Percentiles rank a stretch among this genome's conserved stretches.
Evolutionary conservation across 2,888 invertebrate genomes (phyloP).

Genomic region (Maniola hyperantus): DNA sequence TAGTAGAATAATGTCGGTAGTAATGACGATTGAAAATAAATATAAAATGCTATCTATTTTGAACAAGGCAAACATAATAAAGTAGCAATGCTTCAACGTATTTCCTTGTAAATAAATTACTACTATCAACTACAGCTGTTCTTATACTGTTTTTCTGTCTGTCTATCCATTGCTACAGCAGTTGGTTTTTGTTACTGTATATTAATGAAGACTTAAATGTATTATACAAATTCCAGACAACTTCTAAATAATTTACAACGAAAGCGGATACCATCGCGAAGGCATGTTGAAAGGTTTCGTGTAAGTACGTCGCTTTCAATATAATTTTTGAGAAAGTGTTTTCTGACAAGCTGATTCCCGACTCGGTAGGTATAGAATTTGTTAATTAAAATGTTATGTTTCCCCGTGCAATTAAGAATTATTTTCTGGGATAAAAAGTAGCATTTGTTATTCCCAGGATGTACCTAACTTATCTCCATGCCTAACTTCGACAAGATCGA

Average conservation of each 20-base stretch:
- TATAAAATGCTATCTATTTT: slow-evolving; percentile 13
- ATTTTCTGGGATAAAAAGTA: too few species aligned
- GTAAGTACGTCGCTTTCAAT: slow-evolving; percentile 3
- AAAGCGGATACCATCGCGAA: slow-evolving; percentile 61
- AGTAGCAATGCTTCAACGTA: slow-evolving; percentile 41
- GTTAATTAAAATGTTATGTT: too few species aligned
- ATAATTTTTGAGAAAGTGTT: background rate
- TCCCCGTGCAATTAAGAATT: too few species aligned
- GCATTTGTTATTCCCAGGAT: too few species aligned
- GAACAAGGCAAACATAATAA: slow-evolving; percentile 38
- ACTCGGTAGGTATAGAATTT: too few species aligned
- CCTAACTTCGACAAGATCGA: too few species aligned
- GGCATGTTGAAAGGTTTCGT: slow-evolving; percentile 9
- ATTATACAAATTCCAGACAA: slow-evolving; percentile 65
- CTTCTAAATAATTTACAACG: slow-evolving; percentile 75
- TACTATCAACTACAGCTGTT: slow-evolving; percentile 38
- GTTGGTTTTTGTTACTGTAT: slow-evolving; percentile 65
- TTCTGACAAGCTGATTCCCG: background rate
- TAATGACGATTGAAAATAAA: background rate
- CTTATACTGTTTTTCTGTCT: slow-evolving; percentile 12
- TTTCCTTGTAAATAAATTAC: slow-evolving; percentile 53
- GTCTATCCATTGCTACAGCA: slow-evolving; percentile 39
- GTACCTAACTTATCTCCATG: too few species aligned
- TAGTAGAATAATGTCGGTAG: background rate
- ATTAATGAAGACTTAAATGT: slow-evolving; percentile 62